phyloP scores from a whole-genome alignment of 2,113 vertebrate genomes.

The human region GRCh38 chr3:65494001-65494500 shows the following conservation, averaged over 20 bases:
- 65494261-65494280: background rate
- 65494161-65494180: slow-evolving; percentile 34
- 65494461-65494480: background rate
- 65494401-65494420: background rate
- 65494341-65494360: background rate
- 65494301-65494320: background rate
- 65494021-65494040: slow-evolving; percentile 51
- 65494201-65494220: slow-evolving; percentile 51
- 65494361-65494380: background rate
- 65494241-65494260: background rate
- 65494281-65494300: background rate
- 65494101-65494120: slow-evolving; percentile 40
- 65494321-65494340: background rate
- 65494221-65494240: slow-evolving; percentile 44
- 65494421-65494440: background rate
- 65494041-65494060: background rate
- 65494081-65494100: slow-evolving; percentile 55
- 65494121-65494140: slow-evolving; percentile 30
- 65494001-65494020: slow-evolving; percentile 39
- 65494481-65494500: background rate
- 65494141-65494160: slow-evolving; percentile 3
- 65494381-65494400: background rate
- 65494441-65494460: background rate
- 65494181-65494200: background rate
- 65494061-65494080: slow-evolving; percentile 1